Base-by-base conservation (phyloP, 1,140 invertebrate species). In the Plectus sambesii region DNA sequence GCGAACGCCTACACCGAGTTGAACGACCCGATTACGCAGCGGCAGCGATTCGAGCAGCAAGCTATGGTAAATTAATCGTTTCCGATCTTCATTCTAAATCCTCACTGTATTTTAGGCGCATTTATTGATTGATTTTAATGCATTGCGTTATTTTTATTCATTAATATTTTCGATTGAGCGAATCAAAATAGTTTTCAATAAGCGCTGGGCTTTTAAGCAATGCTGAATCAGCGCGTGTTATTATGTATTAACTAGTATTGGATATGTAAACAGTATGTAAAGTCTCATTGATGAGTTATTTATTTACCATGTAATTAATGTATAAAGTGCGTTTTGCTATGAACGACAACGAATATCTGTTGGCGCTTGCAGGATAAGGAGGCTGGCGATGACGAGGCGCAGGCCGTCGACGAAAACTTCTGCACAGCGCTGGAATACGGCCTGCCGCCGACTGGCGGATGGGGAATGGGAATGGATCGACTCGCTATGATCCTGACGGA, bases 1-100 rank as follows among this genome's bases (percentile, higher is more conserved):
- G 87, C 85, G 61, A 99, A 99, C 77, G 92, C 94, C 0, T 99
- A 99, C 70, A 99, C 94, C 0, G 94, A 99, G 73, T 81, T 99
- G 62, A 99, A 99, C 69, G 94, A 99, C 77, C 92, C 94, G 0
- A 74, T 86, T 1, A 82, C 88, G 15, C 94, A 99, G 70, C 73
- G 90, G 54, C 81, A 90, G 64, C 76, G 89, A 51, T 98, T 98
- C 70, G 84, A 84, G 61, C 81, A 93, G 65, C 92, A 98, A 75
- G 87, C 89, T 1, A 83, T 82, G 67, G 79, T 78, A 60, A 56
- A n/a, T 17, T 39, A n/a, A n/a, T n/a, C n/a, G n/a, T n/a, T n/a
- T n/a, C n/a, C n/a, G n/a, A n/a, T n/a, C n/a, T n/a, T n/a, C n/a
- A n/a, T n/a, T n/a, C n/a, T n/a, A n/a, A n/a, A n/a, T n/a, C n/a